Conservation (phyloP, 2,797 vertebrate genomes). For the Pygocentrus nattereri region DNA sequence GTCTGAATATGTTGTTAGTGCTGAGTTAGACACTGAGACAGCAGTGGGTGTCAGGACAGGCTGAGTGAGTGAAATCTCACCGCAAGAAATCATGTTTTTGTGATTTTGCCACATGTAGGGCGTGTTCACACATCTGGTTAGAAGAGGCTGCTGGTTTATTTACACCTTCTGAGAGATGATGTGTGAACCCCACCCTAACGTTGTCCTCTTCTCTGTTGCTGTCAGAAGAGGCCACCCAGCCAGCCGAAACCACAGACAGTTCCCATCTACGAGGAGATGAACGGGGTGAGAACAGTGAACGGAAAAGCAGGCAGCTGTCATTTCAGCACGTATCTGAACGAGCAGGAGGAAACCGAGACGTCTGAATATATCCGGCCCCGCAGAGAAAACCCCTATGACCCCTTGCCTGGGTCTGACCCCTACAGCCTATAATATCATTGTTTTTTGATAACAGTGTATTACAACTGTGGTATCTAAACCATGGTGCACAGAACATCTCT, state of each 20-base stretch:
- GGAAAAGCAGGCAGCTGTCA: conserved; percentile 29
- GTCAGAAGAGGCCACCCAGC: conserved; percentile 58
- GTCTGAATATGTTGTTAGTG: no score
- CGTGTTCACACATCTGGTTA: background rate
- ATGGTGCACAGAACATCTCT: background rate
- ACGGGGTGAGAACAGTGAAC: conserved; percentile 22
- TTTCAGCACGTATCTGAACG: background rate
- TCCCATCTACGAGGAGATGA: conserved; percentile 81
- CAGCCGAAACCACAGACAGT: conserved; percentile 34
- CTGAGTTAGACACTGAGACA: conserved; percentile 36
- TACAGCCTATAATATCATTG: background rate
- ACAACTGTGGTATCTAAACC: no score
- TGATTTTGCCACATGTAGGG: background rate
- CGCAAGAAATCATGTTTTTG: background rate
- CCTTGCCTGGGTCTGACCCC: conserved; percentile 31
- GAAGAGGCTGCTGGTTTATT: conserved; percentile 26
- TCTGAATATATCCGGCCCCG: conserved; percentile 53
- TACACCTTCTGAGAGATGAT: background rate
- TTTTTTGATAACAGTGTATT: background rate
- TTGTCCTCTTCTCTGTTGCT: conserved; percentile 52
- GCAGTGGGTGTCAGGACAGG: conserved; percentile 49
- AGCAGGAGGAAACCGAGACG: background rate
- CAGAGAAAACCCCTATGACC: conserved; percentile 72
- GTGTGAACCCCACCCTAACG: conserved; percentile 17
- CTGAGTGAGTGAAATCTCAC: background rate